Conservation (phyloP, 2,797 vertebrate genomes). For the Lithobates pipiens region DNA sequence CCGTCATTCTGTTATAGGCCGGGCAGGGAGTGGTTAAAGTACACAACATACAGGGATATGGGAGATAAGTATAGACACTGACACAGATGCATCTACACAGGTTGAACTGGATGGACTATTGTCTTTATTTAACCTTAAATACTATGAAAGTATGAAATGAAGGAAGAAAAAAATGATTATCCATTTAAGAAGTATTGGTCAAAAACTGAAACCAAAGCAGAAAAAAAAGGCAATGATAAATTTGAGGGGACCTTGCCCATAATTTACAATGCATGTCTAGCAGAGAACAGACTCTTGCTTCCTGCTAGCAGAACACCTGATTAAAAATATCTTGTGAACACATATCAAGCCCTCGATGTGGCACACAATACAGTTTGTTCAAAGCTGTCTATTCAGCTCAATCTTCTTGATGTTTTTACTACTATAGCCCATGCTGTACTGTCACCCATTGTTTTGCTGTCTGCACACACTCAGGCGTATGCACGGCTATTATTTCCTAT, state of each 20-base stretch:
- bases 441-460: neutral
- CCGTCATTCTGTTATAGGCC: no score
- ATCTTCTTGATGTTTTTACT: neutral
- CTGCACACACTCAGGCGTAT: neutral
- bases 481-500: neutral
- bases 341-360: neutral
- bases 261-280: neutral
- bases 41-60: no score
- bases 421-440: neutral
- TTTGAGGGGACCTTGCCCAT: neutral
- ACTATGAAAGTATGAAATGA: no score
- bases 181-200: no score
- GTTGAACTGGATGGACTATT: no score
- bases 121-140: no score
- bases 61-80: no score
- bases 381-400: neutral
- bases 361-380: neutral
- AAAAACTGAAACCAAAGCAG: neutral
- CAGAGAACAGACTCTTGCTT: neutral
- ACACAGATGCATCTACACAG: no score
- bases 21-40: no score
- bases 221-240: neutral
- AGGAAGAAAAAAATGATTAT: no score
- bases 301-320: neutral
- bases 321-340: neutral